Base-by-base conservation (phyloP, 64 coral and sea anemone genomes). In the Porites lutea region DNA sequence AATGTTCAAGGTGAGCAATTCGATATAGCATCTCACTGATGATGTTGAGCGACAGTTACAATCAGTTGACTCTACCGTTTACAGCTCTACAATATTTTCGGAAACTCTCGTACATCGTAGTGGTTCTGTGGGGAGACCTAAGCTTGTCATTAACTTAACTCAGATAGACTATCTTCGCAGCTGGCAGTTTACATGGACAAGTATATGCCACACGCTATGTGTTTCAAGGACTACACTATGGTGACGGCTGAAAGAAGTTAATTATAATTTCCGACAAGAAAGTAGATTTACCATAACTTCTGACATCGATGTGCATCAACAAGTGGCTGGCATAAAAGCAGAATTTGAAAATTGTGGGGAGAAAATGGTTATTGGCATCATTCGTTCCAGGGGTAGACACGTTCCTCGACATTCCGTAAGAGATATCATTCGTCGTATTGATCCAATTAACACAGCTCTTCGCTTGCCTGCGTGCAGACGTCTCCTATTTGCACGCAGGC, bases 131-230 rank as follows among this genome's bases (percentile, higher is more conserved):
- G 89, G 89, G 44, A 71, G 89, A 14, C 89, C 89, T 27, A 52
- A 78, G 21, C 2, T 77, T 37, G 19, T 18, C 11, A 43, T 91
- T 1, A 91, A 91, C 45, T 51, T 91, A 9, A 91, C 79, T 59
- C 89, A 91, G 74, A 83, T 91, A 7, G 88, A 90, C 3, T 89
- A 79, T 21, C 45, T 89, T 4, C 75, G 88, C 10, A 71, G 59
- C 19, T 91, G 89, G 89, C 16, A 66, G 19, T 91, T 91, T 83
- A 83, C 89, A 20, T 82, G 77, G 89, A 91, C 89, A 12, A 91
- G 89, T 13, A 68, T 91, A 21, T 83, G 78, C 16, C 73, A 72
- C 44, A 37, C 89, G 3, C n/a, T 91, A 44, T 91, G 78, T 60
- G 57, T 91, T 27, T 91, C 89, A 57, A 19, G 76, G 6, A 81